These are phyloP conservation scores for Epistrophe eligans DNA, from an alignment of 2,888 invertebrate genomes.

Conservation along the genomic window DNA sequence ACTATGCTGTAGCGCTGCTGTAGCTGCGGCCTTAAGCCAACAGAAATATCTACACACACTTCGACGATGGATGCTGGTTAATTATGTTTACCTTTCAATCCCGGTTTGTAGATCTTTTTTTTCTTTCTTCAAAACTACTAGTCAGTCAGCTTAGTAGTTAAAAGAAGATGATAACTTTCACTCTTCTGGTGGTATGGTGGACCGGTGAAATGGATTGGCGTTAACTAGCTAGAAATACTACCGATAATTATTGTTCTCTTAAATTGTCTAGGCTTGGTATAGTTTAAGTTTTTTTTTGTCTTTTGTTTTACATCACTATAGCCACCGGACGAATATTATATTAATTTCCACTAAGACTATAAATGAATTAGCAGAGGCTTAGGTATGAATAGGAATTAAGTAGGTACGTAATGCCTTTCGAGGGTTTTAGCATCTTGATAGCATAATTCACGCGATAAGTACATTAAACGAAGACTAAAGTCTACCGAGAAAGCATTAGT, in stretches of 20 bases:
- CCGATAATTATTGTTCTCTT: slow-evolving; percentile 4
- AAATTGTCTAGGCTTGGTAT: slow-evolving; percentile 1
- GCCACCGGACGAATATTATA: not conserved
- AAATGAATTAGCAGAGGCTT: not conserved
- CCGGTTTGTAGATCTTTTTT: slow-evolving; percentile 25
- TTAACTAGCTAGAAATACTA: slow-evolving; percentile 19
- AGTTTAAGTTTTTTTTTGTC: not conserved
- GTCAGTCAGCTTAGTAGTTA: slow-evolving; percentile 31
- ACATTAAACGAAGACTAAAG: not conserved
- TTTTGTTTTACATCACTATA: slow-evolving; percentile 2
- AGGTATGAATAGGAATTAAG: not conserved
- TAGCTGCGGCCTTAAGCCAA: slow-evolving; percentile 35
- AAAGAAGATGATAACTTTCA: slow-evolving; percentile 65
- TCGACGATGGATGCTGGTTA: slow-evolving; percentile 27
- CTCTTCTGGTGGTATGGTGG: slow-evolving; percentile 42
- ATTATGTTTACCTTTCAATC: slow-evolving; percentile 42
- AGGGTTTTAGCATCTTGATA: not conserved
- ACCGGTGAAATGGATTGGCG: slow-evolving; percentile 27
- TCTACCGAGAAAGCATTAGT: slow-evolving; percentile 2
- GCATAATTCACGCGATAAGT: not conserved
- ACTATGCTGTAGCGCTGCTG: slow-evolving; percentile 1
- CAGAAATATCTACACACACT: not conserved
- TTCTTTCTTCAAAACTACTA: not conserved
- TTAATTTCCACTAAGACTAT: not conserved
- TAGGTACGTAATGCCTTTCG: not conserved